A percentile compares a stretch with the other conserved stretches of the same genome.
Conservation (phyloP, 2,888 invertebrate genomes). For the Petrolisthes cinctipes region DNA sequence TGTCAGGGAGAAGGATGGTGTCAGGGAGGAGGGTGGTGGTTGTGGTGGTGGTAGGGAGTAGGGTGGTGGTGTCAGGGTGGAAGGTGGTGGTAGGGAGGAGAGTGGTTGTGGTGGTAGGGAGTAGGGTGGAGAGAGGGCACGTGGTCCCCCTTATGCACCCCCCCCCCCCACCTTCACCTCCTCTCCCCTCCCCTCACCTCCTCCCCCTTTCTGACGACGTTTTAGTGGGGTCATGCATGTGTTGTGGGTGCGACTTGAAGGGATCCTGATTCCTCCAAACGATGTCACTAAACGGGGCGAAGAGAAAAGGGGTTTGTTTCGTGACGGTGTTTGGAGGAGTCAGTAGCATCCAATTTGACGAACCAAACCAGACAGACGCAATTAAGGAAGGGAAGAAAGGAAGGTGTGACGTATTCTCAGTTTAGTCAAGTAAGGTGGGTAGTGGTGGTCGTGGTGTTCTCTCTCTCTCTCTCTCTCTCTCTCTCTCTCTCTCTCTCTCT, state of each 20-base stretch:
- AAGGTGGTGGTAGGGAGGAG: too few species aligned
- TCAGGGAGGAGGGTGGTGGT: too few species aligned
- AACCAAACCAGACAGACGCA: background rate
- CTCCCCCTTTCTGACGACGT: background rate
- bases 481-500: background rate
- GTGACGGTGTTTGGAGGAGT: background rate
- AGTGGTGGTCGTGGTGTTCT: background rate
- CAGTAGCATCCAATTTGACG: background rate
- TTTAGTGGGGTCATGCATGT: too few species aligned
- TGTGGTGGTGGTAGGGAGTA: too few species aligned
- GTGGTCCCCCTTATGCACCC: background rate
- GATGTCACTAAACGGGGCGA: background rate
- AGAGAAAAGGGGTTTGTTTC: too few species aligned
- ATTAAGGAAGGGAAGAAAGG: background rate
- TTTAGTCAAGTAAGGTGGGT: background rate
- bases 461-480: background rate
- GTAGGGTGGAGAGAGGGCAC: background rate
- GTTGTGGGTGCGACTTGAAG: background rate
- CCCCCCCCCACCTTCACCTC: background rate
- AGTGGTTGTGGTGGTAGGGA: too few species aligned
- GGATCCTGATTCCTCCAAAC: background rate
- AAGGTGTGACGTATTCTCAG: background rate
- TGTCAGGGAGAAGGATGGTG: too few species aligned
- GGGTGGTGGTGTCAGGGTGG: too few species aligned
- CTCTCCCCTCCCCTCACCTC: background rate